These are phyloP conservation scores for Reticulitermes lucifugus DNA, from an alignment of 2,888 invertebrate species.

Conservation along the genomic window DNA sequence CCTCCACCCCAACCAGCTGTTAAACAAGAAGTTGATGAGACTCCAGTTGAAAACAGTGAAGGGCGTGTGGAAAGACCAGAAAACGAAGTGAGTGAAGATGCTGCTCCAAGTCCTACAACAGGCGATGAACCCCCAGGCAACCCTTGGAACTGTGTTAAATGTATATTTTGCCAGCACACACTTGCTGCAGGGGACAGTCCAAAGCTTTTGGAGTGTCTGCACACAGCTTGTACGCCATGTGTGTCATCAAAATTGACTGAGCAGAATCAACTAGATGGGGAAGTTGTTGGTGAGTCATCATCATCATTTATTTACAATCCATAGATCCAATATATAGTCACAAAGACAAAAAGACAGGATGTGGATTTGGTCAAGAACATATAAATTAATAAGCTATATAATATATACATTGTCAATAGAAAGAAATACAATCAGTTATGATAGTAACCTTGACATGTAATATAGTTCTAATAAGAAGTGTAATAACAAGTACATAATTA, in stretches of 20 bases:
- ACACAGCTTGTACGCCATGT: slow-evolving; percentile 77
- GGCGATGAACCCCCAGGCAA: slow-evolving; percentile 49
- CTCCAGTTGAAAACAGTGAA: slow-evolving; percentile 20
- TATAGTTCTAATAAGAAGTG: too few species aligned
- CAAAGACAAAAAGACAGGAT: too few species aligned
- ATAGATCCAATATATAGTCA: too few species aligned
- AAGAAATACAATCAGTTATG: too few species aligned
- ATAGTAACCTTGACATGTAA: too few species aligned
- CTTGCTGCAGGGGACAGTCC: slow-evolving; percentile 73
- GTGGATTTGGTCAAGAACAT: too few species aligned
- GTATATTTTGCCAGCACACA: slow-evolving; percentile 61
- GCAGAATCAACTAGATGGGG: slow-evolving; percentile 62
- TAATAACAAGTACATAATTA: too few species aligned
- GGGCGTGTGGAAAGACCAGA: slow-evolving; percentile 12
- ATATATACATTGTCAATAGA: too few species aligned
- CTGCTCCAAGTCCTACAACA: slow-evolving; percentile 50
- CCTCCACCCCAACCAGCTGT: neutral
- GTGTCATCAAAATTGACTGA: slow-evolving; percentile 74
- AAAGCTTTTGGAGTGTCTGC: slow-evolving; percentile 75
- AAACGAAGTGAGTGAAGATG: slow-evolving; percentile 46
- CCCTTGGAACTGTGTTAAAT: slow-evolving; percentile 58
- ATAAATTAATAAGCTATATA: too few species aligned
- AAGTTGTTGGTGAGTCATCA: slow-evolving; percentile 60
- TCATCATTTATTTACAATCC: too few species aligned
- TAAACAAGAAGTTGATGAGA: slow-evolving; percentile 37